Evolutionary conservation across 2,113 vertebrate species (phyloP).

Genomic region (Vireo altiloquus): DNA sequence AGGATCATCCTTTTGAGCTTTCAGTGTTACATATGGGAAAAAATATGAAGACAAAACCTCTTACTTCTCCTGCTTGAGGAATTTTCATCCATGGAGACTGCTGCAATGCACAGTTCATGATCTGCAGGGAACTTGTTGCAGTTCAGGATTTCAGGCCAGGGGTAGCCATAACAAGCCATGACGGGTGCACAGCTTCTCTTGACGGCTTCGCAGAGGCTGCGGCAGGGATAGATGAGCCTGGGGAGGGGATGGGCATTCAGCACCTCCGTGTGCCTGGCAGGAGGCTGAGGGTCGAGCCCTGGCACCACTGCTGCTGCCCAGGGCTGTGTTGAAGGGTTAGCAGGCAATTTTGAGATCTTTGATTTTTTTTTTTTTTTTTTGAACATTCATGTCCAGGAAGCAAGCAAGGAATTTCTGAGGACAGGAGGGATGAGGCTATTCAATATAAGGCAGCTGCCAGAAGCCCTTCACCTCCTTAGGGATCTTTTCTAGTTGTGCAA

Average conservation of each 20-base stretch:
- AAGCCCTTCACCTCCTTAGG: background rate
- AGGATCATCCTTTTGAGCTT: background rate
- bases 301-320: background rate
- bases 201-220: conserved; percentile 79
- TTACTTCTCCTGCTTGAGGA: conserved; percentile 66
- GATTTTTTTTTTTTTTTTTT: background rate
- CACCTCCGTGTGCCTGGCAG: background rate
- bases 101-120: conserved; percentile 81
- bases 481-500: background rate
- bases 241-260: background rate
- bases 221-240: conserved; percentile 81
- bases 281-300: background rate
- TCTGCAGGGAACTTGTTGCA: conserved; percentile 80
- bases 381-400: background rate
- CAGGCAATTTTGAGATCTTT: background rate
- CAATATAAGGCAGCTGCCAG: background rate
- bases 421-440: background rate
- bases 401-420: background rate
- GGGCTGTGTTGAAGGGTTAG: background rate
- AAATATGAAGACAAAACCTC: background rate
- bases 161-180: conserved; percentile 81
- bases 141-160: conserved; percentile 82
- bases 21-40: background rate
- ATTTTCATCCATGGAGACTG: conserved; percentile 61
- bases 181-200: conserved; percentile 82